A percentile compares a stretch with the other conserved stretches of the same genome.
phyloP scores from a whole-genome alignment of 2,113 vertebrate species.

The Antidorcas marsupialis region DNA sequence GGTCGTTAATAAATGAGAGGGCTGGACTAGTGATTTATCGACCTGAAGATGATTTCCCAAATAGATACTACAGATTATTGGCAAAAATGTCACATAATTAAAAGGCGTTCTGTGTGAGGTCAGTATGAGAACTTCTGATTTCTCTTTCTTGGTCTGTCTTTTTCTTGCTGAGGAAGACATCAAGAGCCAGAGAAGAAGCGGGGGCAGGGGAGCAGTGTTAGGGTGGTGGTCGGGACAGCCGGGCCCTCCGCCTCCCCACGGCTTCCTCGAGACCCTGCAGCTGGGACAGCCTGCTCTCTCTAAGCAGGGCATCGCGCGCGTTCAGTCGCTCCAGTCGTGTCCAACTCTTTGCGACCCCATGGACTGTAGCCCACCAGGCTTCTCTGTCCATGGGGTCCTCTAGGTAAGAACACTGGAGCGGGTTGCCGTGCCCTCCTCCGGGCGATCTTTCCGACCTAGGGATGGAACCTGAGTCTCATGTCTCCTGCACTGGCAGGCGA shows the following conservation, averaged over 20 bases:
- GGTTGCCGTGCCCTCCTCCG: not conserved
- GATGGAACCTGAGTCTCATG: not conserved
- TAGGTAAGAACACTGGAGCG: not conserved
- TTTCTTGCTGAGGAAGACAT: not conserved
- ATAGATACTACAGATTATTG: not conserved
- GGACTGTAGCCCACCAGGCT: not conserved
- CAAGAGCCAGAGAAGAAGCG: not conserved
- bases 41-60: not conserved
- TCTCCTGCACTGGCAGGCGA: not conserved
- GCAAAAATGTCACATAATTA: not conserved
- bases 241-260: not conserved
- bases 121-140: not conserved
- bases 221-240: not conserved
- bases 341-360: not conserved
- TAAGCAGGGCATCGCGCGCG: not conserved
- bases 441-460: not conserved
- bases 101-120: not conserved
- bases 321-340: rapidly evolving
- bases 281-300: not conserved
- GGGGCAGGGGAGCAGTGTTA: not conserved
- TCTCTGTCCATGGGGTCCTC: not conserved
- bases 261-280: not conserved
- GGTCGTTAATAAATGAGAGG: not conserved
- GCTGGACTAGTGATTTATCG: not conserved
- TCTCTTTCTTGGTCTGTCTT: not conserved